These are phyloP conservation scores for Nycticebus coucang DNA, from an alignment of 2,113 vertebrate species.

Conservation along the genomic window DNA sequence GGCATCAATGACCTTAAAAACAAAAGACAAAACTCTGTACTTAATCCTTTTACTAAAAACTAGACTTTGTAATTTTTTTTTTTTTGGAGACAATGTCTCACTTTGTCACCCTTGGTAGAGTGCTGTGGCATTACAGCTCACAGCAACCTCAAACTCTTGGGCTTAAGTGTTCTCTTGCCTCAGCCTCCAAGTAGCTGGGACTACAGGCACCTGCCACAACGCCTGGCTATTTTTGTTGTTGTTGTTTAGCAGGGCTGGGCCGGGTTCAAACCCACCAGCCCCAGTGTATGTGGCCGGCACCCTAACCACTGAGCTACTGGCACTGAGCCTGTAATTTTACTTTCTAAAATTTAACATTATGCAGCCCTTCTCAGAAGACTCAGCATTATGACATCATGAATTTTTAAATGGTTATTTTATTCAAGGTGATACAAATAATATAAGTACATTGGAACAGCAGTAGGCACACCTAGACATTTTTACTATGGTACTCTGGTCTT, in stretches of 20 bases:
- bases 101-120: too few relatives aligned
- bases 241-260: too few relatives aligned
- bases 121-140: too few relatives aligned
- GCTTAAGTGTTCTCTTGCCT: too few relatives aligned
- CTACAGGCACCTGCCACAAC: too few relatives aligned
- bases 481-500: neutral
- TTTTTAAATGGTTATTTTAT: conserved; percentile 63
- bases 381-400: conserved; percentile 32
- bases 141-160: too few relatives aligned
- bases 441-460: neutral
- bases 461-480: conserved; percentile 26
- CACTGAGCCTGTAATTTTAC: conserved; percentile 1
- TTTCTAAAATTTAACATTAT: conserved; percentile 60
- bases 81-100: neutral
- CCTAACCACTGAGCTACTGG: too few relatives aligned
- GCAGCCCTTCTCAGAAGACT: conserved; percentile 34
- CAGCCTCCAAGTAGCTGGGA: too few relatives aligned
- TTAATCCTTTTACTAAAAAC: conserved; percentile 62
- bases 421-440: conserved; percentile 28
- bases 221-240: too few relatives aligned
- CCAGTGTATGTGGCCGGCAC: too few relatives aligned
- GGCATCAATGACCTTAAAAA: conserved; percentile 73
- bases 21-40: conserved; percentile 65
- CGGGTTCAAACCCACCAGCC: too few relatives aligned
- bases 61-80: conserved; percentile 46